Percentiles rank a stretch among this genome's conserved stretches.
These are phyloP conservation scores for Cryptoblepharus egeriae DNA, from an alignment of 2,797 vertebrate genomes.

Conservation along the genomic window DNA sequence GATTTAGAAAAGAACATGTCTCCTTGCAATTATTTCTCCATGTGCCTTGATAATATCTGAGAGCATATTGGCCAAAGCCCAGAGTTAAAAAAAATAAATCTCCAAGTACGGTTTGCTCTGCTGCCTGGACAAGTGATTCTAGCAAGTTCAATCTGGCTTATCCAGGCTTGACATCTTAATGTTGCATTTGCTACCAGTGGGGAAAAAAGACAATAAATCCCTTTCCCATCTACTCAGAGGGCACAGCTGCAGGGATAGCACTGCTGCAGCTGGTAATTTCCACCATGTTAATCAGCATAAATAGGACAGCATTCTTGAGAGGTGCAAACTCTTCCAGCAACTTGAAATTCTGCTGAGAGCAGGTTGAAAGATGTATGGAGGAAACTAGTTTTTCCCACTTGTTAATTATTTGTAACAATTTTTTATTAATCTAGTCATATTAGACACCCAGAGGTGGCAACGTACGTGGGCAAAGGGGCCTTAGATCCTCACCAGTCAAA, in stretches of 20 bases:
- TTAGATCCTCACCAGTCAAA: too few species aligned
- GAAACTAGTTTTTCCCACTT: not conserved
- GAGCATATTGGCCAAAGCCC: conserved; percentile 2
- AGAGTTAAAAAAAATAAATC: not conserved
- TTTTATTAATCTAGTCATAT: too few species aligned
- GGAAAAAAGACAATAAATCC: conserved; percentile 6
- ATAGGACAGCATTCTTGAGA: not conserved
- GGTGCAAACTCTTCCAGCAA: not conserved
- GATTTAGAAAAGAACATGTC: conserved; percentile 33
- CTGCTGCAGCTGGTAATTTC: not conserved
- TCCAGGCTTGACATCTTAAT: not conserved
- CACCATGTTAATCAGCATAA: conserved; percentile 1
- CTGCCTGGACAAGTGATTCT: conserved; percentile 17
- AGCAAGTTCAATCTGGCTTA: conserved; percentile 1
- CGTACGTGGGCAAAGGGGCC: too few species aligned
- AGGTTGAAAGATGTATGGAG: fast-evolving
- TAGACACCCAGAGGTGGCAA: too few species aligned
- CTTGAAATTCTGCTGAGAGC: not conserved
- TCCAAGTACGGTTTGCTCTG: conserved; percentile 1
- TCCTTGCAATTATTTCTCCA: conserved; percentile 20
- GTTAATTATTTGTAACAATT: too few species aligned
- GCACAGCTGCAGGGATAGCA: not conserved
- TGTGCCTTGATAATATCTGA: not conserved
- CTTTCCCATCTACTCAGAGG: conserved; percentile 8
- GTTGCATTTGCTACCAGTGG: conserved; percentile 5